Conservation (phyloP, 1,140 invertebrate genomes). For the Achatina immaculata region DNA sequence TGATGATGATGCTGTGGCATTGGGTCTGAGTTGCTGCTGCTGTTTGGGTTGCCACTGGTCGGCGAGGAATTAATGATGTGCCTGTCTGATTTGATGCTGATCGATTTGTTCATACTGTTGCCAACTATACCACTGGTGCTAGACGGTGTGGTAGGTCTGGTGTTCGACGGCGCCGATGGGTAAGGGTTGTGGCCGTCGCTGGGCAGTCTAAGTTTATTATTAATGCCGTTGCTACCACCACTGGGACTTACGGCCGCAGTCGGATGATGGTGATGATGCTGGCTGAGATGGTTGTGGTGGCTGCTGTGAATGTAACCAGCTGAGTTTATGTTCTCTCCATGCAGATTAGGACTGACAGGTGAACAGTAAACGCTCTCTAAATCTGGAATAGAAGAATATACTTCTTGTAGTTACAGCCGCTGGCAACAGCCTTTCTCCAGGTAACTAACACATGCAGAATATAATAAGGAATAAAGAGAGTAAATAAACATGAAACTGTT, state of each 20-base stretch:
- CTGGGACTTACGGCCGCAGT: slow-evolving; percentile 1
- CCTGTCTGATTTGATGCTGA: not conserved
- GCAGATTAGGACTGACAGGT: not conserved
- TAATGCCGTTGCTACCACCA: not conserved
- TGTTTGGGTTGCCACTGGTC: not conserved
- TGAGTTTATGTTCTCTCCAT: slow-evolving; percentile 1
- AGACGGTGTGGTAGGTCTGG: not conserved
- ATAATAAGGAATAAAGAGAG: too few relatives aligned
- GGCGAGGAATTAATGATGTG: not conserved
- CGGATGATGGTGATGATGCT: slow-evolving; percentile 18
- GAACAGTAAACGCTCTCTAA: slow-evolving; percentile 12
- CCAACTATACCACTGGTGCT: not conserved
- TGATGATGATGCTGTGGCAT: not conserved
- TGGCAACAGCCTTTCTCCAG: too few relatives aligned
- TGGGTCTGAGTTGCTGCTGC: not conserved
- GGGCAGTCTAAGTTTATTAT: slow-evolving; percentile 10
- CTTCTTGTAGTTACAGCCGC: too few relatives aligned
- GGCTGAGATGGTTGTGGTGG: slow-evolving; percentile 18
- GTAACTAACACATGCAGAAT: too few relatives aligned
- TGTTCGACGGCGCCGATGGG: not conserved
- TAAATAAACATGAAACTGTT: too few relatives aligned
- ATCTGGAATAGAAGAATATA: not conserved
- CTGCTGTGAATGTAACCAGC: slow-evolving; percentile 8
- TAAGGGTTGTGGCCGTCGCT: slow-evolving; percentile 17
- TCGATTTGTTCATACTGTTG: not conserved